These are phyloP conservation scores for Epinephelus awoara DNA, from an alignment of 2,797 vertebrate species.

Conservation along the genomic window DNA sequence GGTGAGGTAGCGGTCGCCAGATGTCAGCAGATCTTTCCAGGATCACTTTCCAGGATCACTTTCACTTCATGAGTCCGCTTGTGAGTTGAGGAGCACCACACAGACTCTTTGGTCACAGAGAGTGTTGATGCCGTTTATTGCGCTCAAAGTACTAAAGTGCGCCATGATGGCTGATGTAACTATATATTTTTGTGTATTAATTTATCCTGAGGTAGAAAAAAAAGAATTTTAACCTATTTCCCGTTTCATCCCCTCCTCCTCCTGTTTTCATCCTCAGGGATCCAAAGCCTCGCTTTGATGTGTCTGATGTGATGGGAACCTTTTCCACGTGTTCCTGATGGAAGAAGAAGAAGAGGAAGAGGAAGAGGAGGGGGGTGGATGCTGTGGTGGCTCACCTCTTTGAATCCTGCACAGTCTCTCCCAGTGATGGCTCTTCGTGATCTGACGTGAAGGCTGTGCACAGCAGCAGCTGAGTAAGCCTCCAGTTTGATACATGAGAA, in stretches of 20 bases:
- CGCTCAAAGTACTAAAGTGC: background rate
- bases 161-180: background rate
- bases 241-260: slow-evolving; percentile 48
- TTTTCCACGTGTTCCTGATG: slow-evolving; percentile 53
- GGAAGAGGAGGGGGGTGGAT: background rate
- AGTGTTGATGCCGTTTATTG: background rate
- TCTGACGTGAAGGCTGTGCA: slow-evolving; percentile 45
- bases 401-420: slow-evolving; percentile 55
- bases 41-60: background rate
- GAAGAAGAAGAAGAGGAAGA: background rate
- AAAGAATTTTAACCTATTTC: slow-evolving; percentile 51
- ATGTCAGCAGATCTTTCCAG: slow-evolving; percentile 59
- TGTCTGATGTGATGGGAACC: slow-evolving; percentile 73
- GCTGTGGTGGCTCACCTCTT: slow-evolving; percentile 49
- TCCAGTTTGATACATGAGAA: slow-evolving; percentile 37
- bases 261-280: slow-evolving; percentile 75
- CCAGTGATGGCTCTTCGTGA: slow-evolving; percentile 56
- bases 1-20: slow-evolving; percentile 46
- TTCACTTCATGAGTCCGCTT: background rate
- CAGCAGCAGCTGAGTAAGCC: slow-evolving; percentile 53
- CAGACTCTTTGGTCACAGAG: background rate
- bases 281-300: slow-evolving; percentile 72
- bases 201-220: slow-evolving; percentile 7
- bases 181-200: background rate
- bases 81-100: background rate